These are phyloP conservation scores for Cathartes aura DNA, from an alignment of 2,113 vertebrate species.

Conservation along the genomic window DNA sequence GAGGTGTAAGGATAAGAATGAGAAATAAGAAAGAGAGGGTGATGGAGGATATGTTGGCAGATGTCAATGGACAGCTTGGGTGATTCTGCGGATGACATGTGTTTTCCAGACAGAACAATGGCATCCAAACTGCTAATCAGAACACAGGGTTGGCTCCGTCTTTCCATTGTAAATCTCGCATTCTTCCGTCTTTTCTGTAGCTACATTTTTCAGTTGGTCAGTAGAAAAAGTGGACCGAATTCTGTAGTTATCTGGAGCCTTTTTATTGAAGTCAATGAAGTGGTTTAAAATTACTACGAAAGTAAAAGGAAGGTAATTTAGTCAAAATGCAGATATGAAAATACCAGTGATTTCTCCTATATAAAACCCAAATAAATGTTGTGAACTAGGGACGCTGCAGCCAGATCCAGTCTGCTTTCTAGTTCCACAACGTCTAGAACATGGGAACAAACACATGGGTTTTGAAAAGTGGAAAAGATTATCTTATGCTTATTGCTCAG, in stretches of 20 bases:
- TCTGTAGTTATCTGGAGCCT: background rate
- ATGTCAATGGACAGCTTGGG: slow-evolving; percentile 67
- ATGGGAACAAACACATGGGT: background rate
- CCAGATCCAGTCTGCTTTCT: background rate
- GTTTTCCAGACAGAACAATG: slow-evolving; percentile 71
- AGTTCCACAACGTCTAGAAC: background rate
- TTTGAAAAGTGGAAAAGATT: background rate
- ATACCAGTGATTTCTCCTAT: background rate
- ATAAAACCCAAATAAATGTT: background rate
- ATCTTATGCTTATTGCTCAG: background rate
- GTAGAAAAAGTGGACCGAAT: background rate
- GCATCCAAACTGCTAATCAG: slow-evolving; percentile 68
- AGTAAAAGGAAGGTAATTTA: background rate
- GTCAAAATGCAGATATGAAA: background rate
- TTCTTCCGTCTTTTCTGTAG: slow-evolving; percentile 18
- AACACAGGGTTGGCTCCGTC: background rate
- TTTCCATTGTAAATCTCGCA: background rate
- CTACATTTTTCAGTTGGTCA: background rate
- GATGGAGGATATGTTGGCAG: slow-evolving; percentile 46
- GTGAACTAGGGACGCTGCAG: background rate
- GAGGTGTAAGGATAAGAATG: background rate
- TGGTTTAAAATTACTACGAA: background rate
- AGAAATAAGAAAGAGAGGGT: background rate
- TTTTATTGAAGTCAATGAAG: background rate
- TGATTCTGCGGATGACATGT: slow-evolving; percentile 60